phyloP scores from a whole-genome alignment of 2,797 vertebrate species.

The Varecia variegata region DNA sequence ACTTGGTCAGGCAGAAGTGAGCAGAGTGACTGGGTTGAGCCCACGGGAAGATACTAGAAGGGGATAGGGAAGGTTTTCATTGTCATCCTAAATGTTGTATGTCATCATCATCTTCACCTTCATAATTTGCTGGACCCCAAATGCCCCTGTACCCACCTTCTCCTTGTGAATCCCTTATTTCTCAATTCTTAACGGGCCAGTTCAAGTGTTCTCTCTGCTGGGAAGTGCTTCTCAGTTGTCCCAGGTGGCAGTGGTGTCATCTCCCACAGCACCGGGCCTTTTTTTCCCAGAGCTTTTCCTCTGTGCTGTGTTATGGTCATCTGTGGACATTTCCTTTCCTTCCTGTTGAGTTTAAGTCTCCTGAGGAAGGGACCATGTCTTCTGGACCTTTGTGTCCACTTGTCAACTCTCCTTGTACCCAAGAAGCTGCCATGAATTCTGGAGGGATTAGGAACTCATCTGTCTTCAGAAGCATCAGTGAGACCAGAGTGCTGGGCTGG shows the following conservation, averaged over 20 bases:
- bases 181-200: background rate
- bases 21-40: background rate
- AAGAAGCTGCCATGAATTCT: background rate
- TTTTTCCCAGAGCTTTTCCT: background rate
- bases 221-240: background rate
- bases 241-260: background rate
- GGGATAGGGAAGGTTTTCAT: background rate
- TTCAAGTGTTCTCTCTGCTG: background rate
- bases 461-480: background rate
- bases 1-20: background rate
- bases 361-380: background rate
- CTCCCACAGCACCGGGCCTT: background rate
- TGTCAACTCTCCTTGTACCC: background rate
- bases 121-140: background rate
- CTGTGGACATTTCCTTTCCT: background rate
- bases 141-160: background rate
- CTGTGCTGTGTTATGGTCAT: background rate
- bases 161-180: background rate
- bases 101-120: background rate
- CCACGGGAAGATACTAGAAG: background rate
- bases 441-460: background rate
- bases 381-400: background rate
- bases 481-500: background rate
- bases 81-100: background rate
- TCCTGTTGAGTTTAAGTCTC: background rate